phyloP scores from a whole-genome alignment of 1,140 invertebrate genomes.

The Aphelenchoides avenae region DNA sequence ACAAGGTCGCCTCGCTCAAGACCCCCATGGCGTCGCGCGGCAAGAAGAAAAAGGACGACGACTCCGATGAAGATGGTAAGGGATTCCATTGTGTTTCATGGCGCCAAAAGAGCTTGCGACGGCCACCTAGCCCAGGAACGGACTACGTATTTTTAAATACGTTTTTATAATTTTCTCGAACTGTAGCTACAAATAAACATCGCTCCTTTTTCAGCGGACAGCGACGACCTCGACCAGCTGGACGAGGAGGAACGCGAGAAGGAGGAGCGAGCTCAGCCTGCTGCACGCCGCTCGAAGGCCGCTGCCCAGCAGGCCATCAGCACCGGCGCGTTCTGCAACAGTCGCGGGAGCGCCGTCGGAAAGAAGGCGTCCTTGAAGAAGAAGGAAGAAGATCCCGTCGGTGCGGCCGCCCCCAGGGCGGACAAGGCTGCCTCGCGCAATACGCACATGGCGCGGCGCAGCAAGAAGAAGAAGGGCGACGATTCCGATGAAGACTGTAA shows the following conservation, averaged over 20 bases:
- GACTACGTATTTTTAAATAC: not conserved
- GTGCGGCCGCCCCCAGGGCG: slow-evolving; percentile 2
- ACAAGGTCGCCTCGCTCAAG: slow-evolving; percentile 39
- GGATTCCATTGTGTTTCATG: too few relatives aligned
- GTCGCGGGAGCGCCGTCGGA: slow-evolving; percentile 76
- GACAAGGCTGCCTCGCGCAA: slow-evolving; percentile 42
- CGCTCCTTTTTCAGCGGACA: slow-evolving; percentile 25
- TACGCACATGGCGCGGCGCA: slow-evolving; percentile 32
- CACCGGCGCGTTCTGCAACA: slow-evolving; percentile 2
- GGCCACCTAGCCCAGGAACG: not conserved
- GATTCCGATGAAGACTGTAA: slow-evolving; percentile 38
- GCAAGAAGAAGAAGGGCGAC: slow-evolving; percentile 35
- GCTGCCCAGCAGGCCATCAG: slow-evolving; percentile 6
- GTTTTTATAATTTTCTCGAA: not conserved
- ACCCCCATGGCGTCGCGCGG: slow-evolving; percentile 34
- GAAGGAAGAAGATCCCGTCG: slow-evolving; percentile 69
- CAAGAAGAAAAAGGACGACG: slow-evolving; percentile 35
- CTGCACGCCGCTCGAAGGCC: too few relatives aligned
- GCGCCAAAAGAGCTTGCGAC: not conserved
- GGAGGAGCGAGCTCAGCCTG: slow-evolving; percentile 35
- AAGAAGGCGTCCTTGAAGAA: slow-evolving; percentile 95
- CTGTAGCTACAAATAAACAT: not conserved
- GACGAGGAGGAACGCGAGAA: slow-evolving; percentile 41
- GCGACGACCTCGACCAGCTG: slow-evolving; percentile 40
- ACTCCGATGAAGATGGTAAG: slow-evolving; percentile 38